Percentiles rank a stretch among this genome's conserved stretches.
Evolutionary conservation across 64 coral and sea anemone species (phyloP).

Genomic region (Actinia equina): DNA sequence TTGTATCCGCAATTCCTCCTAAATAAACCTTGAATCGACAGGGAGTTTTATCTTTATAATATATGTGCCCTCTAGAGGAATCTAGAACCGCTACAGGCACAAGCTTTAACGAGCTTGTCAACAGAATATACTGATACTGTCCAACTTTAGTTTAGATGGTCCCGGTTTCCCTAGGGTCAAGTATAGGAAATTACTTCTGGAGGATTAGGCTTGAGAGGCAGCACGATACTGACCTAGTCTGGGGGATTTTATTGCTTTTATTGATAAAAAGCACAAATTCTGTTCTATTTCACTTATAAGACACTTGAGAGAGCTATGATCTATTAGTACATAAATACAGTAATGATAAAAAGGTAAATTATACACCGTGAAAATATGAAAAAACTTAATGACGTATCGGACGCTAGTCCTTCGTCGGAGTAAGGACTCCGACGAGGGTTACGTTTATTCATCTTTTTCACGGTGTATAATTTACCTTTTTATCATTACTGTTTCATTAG

Average conservation of each 20-base stretch:
- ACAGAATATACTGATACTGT: neutral
- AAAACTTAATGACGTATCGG: too few relatives aligned
- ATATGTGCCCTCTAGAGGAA: neutral
- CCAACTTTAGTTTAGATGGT: neutral
- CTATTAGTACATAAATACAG: too few relatives aligned
- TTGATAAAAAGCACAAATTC: neutral
- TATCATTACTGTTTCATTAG: too few relatives aligned
- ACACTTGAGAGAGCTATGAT: neutral
- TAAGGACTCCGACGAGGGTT: too few relatives aligned
- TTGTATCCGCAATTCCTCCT: neutral
- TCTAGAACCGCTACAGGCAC: neutral
- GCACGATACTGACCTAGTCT: neutral
- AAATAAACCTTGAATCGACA: neutral
- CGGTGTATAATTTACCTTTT: too few relatives aligned
- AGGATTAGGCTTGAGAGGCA: neutral
- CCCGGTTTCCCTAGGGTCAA: neutral
- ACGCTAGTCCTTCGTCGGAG: too few relatives aligned
- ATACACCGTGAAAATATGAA: too few relatives aligned
- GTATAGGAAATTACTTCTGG: neutral
- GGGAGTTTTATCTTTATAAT: neutral
- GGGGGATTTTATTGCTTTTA: neutral
- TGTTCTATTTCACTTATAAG: too few relatives aligned
- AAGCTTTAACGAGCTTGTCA: constrained; percentile 6
- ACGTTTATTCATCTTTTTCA: too few relatives aligned
- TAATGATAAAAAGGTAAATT: too few relatives aligned